These are phyloP conservation scores for Lutjanus erythropterus DNA, from an alignment of 2,113 vertebrate genomes.

Conservation along the genomic window DNA sequence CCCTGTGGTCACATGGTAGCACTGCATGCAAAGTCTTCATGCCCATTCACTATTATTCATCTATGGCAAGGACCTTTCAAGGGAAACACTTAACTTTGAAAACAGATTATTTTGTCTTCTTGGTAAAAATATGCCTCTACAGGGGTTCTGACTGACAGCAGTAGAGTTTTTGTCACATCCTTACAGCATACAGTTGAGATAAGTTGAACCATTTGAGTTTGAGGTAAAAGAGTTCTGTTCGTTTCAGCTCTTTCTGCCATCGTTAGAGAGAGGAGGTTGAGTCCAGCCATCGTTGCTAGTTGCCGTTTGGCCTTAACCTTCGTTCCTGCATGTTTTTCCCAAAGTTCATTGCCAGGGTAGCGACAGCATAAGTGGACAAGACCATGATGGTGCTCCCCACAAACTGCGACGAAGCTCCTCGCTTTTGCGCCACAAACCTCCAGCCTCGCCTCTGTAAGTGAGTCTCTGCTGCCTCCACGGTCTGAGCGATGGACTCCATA, in stretches of 20 bases:
- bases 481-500: constrained; percentile 63
- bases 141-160: not conserved
- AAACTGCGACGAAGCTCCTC: constrained; percentile 72
- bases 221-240: not conserved
- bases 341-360: constrained; percentile 70
- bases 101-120: not conserved
- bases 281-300: constrained; percentile 10
- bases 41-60: not conserved
- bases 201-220: not conserved
- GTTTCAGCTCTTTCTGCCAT: not conserved
- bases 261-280: not conserved
- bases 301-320: constrained; percentile 47
- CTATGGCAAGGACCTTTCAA: not conserved
- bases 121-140: not conserved
- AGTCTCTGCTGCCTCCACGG: constrained; percentile 31
- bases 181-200: not conserved
- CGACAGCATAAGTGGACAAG: constrained; percentile 64
- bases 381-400: constrained; percentile 75
- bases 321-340: constrained; percentile 63
- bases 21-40: constrained; percentile 39
- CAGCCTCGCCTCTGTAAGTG: constrained; percentile 36
- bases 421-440: constrained; percentile 33
- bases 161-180: not conserved
- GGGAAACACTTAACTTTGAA: not conserved
- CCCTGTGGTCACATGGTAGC: constrained; percentile 58